Evolutionary conservation across 2,888 invertebrate genomes (phyloP).

Genomic region (Pimpla rufipes): DNA sequence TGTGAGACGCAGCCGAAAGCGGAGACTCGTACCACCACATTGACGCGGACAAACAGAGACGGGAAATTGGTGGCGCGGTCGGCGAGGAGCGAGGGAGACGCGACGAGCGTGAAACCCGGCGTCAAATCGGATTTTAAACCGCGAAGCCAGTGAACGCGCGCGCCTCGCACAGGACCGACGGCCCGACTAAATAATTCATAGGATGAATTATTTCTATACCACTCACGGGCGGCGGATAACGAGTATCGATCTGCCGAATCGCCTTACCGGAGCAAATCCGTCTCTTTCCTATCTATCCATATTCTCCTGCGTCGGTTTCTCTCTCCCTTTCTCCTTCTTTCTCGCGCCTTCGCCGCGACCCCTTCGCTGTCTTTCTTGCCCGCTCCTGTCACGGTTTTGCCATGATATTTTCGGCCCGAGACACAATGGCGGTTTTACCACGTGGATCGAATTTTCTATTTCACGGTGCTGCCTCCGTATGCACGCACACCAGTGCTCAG

Average conservation of each 20-base stretch:
- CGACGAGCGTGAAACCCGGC: slow-evolving; percentile 50
- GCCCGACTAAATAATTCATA: slow-evolving; percentile 81
- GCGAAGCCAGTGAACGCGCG: slow-evolving; percentile 61
- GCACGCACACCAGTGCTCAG: too few relatives aligned
- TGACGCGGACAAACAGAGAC: slow-evolving; percentile 42
- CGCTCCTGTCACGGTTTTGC: slow-evolving; percentile 19
- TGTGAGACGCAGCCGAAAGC: slow-evolving; percentile 31
- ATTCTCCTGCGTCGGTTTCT: neutral
- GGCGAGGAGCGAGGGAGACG: slow-evolving; percentile 25
- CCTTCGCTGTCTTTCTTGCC: neutral
- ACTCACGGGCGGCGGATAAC: slow-evolving; percentile 71
- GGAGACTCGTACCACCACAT: slow-evolving; percentile 23
- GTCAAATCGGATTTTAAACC: slow-evolving; percentile 79
- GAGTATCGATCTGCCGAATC: slow-evolving; percentile 77
- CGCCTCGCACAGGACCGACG: slow-evolving; percentile 60
- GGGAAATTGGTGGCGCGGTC: slow-evolving; percentile 23
- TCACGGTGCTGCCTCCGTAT: neutral
- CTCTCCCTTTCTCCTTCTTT: neutral
- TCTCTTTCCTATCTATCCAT: slow-evolving; percentile 23
- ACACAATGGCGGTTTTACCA: slow-evolving; percentile 40
- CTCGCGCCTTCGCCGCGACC: neutral
- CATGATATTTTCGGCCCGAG: slow-evolving; percentile 63
- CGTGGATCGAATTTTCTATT: slow-evolving; percentile 31
- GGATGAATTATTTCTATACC: slow-evolving; percentile 81
- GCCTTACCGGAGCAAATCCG: slow-evolving; percentile 66